Conservation (phyloP, 2,797 vertebrate species). For the Lithobates pipiens region DNA sequence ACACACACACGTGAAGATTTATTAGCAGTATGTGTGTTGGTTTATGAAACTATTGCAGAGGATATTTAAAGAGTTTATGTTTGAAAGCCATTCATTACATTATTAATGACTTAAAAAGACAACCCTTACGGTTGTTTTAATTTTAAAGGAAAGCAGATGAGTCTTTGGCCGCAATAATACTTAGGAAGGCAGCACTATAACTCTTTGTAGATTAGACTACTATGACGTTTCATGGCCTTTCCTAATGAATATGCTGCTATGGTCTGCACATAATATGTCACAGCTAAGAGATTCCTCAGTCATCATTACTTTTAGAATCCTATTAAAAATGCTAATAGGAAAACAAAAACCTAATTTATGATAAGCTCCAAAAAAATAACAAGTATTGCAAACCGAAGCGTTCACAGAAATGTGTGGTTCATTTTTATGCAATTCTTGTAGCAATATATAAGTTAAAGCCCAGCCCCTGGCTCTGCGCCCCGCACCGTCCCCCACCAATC, state of each 20-base stretch:
- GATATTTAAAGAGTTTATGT: conserved; percentile 16
- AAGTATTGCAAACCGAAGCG: not conserved
- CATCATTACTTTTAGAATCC: not conserved
- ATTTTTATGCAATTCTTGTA: not conserved
- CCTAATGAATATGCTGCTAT: conserved; percentile 15
- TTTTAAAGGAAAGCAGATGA: conserved; percentile 14
- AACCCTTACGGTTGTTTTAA: conserved; percentile 12
- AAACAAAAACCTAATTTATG: not conserved
- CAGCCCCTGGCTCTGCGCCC: no score
- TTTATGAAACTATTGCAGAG: not conserved
- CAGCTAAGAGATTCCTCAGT: not conserved
- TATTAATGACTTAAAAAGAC: not conserved
- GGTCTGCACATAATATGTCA: conserved; percentile 8
- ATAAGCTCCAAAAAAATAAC: not conserved
- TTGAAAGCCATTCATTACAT: not conserved
- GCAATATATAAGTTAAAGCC: no score
- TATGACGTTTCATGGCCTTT: conserved; percentile 12
- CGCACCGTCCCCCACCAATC: no score
- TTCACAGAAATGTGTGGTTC: not conserved
- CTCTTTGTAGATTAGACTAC: conserved; percentile 16
- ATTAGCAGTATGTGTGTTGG: conserved; percentile 2
- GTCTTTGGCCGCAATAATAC: not conserved
- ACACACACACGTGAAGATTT: conserved; percentile 5
- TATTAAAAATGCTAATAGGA: not conserved
- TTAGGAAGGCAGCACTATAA: conserved; percentile 1